Percentiles rank a stretch among this genome's conserved stretches.
Evolutionary conservation across 2,113 vertebrate genomes (phyloP).

Genomic region (Candoia aspera): DNA sequence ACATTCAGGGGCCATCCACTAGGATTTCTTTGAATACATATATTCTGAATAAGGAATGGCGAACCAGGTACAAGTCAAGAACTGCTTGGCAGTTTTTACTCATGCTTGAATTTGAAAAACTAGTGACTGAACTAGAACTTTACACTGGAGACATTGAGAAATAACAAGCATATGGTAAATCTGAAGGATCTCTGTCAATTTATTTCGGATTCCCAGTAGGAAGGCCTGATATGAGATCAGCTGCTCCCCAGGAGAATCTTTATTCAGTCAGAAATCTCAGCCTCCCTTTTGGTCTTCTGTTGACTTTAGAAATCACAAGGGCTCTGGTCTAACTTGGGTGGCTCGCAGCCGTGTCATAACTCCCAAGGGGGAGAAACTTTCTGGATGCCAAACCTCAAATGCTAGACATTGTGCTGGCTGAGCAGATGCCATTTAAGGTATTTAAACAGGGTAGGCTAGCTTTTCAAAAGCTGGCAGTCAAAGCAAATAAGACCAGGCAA

Average conservation of each 20-base stretch:
- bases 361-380: not conserved
- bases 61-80: not conserved
- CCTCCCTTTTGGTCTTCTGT: slow-evolving; percentile 22
- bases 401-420: not conserved
- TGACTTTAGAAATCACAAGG: slow-evolving; percentile 35
- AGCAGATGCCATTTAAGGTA: slow-evolving; percentile 28
- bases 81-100: not conserved
- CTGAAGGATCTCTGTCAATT: slow-evolving; percentile 46
- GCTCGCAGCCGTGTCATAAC: not conserved
- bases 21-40: not conserved
- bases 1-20: too few species aligned
- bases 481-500: not conserved
- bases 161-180: slow-evolving; percentile 26
- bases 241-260: slow-evolving; percentile 49
- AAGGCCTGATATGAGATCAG: slow-evolving; percentile 53
- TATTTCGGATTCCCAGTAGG: slow-evolving; percentile 56
- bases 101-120: not conserved
- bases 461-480: slow-evolving; percentile 31
- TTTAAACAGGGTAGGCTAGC: slow-evolving; percentile 4
- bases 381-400: slow-evolving; percentile 20
- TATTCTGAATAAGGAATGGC: slow-evolving; percentile 27
- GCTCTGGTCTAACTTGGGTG: not conserved
- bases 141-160: not conserved
- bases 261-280: slow-evolving; percentile 37
- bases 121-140: not conserved